These are phyloP conservation scores for Dasyurus viverrinus DNA, from an alignment of 2,113 vertebrate genomes.

Conservation along the genomic window DNA sequence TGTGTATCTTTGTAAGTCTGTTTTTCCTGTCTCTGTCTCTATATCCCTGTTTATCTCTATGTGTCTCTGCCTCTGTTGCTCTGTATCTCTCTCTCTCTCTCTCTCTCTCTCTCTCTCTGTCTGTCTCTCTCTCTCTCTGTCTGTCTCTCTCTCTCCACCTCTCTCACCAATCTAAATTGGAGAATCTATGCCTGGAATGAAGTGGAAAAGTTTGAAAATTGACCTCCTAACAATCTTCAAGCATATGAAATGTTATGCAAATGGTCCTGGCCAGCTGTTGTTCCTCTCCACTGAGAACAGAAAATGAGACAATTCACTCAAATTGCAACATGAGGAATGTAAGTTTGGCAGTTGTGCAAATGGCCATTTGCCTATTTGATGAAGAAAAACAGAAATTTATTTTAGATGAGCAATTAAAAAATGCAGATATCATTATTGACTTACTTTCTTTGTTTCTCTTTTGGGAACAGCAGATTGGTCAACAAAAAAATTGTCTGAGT, in stretches of 20 bases:
- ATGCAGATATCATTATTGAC: conserved; percentile 52
- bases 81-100: neutral
- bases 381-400: conserved; percentile 57
- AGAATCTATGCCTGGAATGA: conserved; percentile 36
- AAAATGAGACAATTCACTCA: conserved; percentile 55
- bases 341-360: conserved; percentile 66
- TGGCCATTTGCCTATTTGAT: conserved; percentile 42
- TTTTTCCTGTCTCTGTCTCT: too few relatives aligned
- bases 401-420: conserved; percentile 29
- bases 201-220: conserved; percentile 20
- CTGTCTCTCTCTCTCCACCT: too few relatives aligned
- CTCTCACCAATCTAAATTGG: neutral
- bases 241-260: conserved; percentile 66
- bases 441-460: neutral
- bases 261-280: conserved; percentile 68
- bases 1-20: too few relatives aligned
- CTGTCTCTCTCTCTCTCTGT: neutral
- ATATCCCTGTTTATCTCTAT: too few relatives aligned
- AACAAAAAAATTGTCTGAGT: neutral
- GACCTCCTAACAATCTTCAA: conserved; percentile 64
- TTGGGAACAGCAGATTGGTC: neutral
- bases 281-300: conserved; percentile 59
- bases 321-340: conserved; percentile 48
- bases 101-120: too few relatives aligned
- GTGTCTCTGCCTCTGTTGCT: neutral